Evolutionary conservation across 2,888 invertebrate species (phyloP).

Genomic region (Chrysolina americana): DNA sequence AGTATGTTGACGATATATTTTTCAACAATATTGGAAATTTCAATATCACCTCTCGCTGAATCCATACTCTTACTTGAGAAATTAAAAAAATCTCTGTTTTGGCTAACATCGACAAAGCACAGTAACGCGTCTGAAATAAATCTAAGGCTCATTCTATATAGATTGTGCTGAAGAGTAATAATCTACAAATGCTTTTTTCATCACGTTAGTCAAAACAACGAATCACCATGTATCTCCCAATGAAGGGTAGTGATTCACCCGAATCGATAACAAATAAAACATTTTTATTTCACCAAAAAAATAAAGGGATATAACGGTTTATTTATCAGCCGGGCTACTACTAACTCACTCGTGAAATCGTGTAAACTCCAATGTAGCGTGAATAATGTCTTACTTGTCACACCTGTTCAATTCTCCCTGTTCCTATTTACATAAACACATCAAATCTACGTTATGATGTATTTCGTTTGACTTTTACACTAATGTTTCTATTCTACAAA

Average conservation of each 20-base stretch:
- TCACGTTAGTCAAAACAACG: too few species aligned
- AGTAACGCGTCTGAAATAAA: too few species aligned
- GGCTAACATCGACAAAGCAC: too few species aligned
- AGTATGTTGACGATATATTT: too few species aligned
- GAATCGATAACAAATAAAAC: not conserved
- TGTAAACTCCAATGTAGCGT: slow-evolving; percentile 45
- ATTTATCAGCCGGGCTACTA: slow-evolving; percentile 19
- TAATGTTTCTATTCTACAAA: slow-evolving; percentile 48
- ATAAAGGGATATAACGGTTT: not conserved
- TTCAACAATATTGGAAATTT: too few species aligned
- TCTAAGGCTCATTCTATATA: too few species aligned
- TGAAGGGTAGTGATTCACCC: not conserved
- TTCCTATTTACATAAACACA: slow-evolving; percentile 50
- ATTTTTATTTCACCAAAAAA: not conserved
- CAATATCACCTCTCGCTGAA: too few species aligned
- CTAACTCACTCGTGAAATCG: slow-evolving; percentile 43
- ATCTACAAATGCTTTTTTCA: too few species aligned
- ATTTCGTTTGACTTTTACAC: slow-evolving; percentile 42
- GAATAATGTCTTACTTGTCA: slow-evolving; percentile 51
- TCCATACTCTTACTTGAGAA: too few species aligned
- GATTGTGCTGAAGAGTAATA: too few species aligned
- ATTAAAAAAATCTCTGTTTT: too few species aligned
- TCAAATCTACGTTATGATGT: slow-evolving; percentile 42
- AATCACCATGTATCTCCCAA: not conserved
- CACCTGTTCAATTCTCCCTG: slow-evolving; percentile 49